Percentiles rank a stretch among this genome's conserved stretches.
Conservation (phyloP, 1,140 invertebrate genomes). For the Scylla paramamosain region DNA sequence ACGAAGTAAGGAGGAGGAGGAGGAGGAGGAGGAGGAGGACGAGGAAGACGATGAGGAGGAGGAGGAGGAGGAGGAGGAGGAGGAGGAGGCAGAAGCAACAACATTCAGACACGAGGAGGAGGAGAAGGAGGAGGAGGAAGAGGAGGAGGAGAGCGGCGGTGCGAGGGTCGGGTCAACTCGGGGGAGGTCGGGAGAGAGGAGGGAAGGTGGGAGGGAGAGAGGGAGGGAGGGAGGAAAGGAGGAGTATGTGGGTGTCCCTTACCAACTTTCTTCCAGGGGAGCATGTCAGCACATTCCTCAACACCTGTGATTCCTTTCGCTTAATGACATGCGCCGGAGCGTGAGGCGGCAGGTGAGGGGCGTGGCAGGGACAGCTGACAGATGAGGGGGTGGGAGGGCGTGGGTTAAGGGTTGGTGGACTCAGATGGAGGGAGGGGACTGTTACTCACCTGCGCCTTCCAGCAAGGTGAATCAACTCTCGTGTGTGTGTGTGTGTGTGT, state of each 20-base stretch:
- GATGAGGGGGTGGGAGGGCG: not conserved
- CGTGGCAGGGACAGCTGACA: not conserved
- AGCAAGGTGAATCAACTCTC: not conserved
- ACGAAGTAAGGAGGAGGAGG: not conserved
- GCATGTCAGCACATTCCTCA: not conserved
- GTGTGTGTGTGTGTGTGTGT: slow-evolving; percentile 33
- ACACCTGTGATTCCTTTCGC: not conserved
- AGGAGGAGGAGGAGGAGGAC: not conserved
- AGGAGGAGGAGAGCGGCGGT: not conserved
- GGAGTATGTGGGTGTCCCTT: not conserved
- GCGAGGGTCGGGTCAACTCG: no score
- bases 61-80: not conserved
- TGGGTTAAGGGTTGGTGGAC: not conserved
- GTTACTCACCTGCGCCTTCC: not conserved
- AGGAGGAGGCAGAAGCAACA: no score
- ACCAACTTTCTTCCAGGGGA: not conserved
- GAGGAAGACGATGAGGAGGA: not conserved
- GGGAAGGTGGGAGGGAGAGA: not conserved
- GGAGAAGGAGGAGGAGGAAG: not conserved
- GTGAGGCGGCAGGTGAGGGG: not conserved
- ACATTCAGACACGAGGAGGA: not conserved
- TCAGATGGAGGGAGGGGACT: no score
- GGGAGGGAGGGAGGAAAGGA: not conserved
- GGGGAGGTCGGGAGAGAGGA: not conserved
- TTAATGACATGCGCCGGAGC: not conserved